Base-by-base conservation (phyloP, 2,797 vertebrate species). In the Setipinna tenuifilis region DNA sequence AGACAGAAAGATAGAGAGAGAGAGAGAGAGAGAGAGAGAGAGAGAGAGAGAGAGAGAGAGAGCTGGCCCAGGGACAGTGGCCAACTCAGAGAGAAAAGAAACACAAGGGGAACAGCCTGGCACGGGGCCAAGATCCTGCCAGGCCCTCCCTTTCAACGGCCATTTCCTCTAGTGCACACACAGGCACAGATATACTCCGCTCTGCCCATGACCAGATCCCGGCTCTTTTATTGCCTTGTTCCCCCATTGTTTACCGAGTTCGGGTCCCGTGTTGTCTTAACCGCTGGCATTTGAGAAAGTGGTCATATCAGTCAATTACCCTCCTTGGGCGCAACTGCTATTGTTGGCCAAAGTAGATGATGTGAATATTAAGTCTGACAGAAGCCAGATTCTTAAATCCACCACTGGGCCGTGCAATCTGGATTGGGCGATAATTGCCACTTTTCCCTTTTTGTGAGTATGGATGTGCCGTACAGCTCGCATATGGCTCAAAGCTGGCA, bases 121-220 rank as follows among this genome's bases (percentile, higher is more conserved):
- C 93, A 89, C 83, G 28, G 82, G 93, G 92, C 93, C 94, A 94
- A 93, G 92, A 93, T 92, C 92, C 91, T 84, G 91, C 89, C 87
- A 91, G 85, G 48, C 12, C 50, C 19, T 48, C 35, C 62, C 28
- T 87, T 83, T 82, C 91, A 93, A 92, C 90, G 94, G 92, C 94
- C 90, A 94, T 93, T 93, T 93, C 92, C 92, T 94, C 92, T 91
- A 90, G 88, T 89, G 88, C 91, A 90, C 92, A 93, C 91, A 94
- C 71, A 78, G 71, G 31, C 71, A 41, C 21, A 78, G 71, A 78
- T 78, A 78, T 78, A 78, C 31, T 78, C 71, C 19, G 71, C 71
- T 78, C 31, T 41, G 71, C 71, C 71, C 71, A 44, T 35, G 35
- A 78, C 5, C 71, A 78, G 71, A 44, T 19, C 71, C 71, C 35